phyloP scores from a whole-genome alignment of 1,140 invertebrate genomes.

The Cydia strobilella region DNA sequence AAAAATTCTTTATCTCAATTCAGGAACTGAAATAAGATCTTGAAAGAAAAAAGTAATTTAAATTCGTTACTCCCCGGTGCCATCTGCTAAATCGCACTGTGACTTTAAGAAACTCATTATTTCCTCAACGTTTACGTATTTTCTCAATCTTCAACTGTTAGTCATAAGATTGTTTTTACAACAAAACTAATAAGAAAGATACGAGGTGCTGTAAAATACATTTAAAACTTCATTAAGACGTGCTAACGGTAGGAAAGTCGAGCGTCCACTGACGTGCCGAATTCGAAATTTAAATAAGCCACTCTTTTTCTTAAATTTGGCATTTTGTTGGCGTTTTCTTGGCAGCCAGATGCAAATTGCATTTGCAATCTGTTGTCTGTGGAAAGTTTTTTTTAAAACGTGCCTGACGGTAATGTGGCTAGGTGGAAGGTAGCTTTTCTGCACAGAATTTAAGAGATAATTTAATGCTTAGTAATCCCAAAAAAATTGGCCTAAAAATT shows the following conservation, averaged over 20 bases:
- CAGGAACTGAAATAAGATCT: slow-evolving; percentile 26
- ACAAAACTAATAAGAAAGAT: neutral
- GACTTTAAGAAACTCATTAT: neutral
- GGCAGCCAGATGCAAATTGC: slow-evolving; percentile 12
- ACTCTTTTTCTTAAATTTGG: slow-evolving; percentile 15
- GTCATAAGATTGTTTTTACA: neutral
- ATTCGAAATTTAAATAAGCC: slow-evolving; percentile 21
- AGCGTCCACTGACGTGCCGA: slow-evolving; percentile 3
- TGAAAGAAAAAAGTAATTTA: slow-evolving; percentile 25
- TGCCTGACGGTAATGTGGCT: neutral
- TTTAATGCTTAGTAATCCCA: neutral
- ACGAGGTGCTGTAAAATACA: neutral
- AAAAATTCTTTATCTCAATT: neutral
- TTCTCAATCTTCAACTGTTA: neutral
- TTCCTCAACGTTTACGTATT: neutral
- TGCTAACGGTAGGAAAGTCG: slow-evolving; percentile 23
- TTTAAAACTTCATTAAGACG: slow-evolving; percentile 14
- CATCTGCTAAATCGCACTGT: slow-evolving; percentile 24
- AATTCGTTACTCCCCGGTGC: slow-evolving; percentile 19
- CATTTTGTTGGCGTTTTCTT: slow-evolving; percentile 10
- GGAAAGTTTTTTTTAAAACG: neutral
- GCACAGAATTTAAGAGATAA: neutral
- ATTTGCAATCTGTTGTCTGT: neutral
- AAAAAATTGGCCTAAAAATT: neutral
- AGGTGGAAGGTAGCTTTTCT: neutral